phyloP scores from a whole-genome alignment of 2,797 vertebrate genomes.

The Stomatorhinus walkeri region DNA sequence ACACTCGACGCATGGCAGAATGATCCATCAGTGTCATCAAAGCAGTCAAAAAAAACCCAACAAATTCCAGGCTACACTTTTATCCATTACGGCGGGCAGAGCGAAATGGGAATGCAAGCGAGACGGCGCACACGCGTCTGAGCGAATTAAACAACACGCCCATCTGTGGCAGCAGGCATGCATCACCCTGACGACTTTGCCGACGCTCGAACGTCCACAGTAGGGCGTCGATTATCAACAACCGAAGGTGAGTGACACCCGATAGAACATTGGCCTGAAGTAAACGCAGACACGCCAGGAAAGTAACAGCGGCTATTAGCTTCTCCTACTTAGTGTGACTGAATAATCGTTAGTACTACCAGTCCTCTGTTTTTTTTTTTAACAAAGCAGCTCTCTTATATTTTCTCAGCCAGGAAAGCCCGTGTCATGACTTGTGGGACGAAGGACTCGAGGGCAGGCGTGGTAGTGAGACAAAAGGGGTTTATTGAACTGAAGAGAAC shows the following conservation, averaged over 20 bases:
- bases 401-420: not conserved
- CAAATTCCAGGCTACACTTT: constrained; percentile 13
- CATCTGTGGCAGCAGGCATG: not conserved
- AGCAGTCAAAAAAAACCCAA: constrained; percentile 40
- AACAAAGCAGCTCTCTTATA: not conserved
- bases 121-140: not conserved
- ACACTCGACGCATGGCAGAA: constrained; percentile 36
- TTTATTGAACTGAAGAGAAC: not conserved
- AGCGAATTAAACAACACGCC: not conserved
- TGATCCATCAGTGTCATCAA: constrained; percentile 41
- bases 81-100: constrained; percentile 7
- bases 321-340: constrained; percentile 36
- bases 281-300: not conserved
- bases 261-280: not conserved
- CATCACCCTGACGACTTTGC: not conserved
- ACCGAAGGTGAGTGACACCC: not conserved
- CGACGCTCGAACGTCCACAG: not conserved
- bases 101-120: not conserved
- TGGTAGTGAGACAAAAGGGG: not conserved
- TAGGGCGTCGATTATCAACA: not conserved
- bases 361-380: not conserved
- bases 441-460: not conserved
- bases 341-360: constrained; percentile 34
- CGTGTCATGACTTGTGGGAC: not conserved
- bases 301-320: constrained; percentile 37